Base-by-base conservation (phyloP, 2,797 vertebrate genomes). In the Siniperca obscura region DNA sequence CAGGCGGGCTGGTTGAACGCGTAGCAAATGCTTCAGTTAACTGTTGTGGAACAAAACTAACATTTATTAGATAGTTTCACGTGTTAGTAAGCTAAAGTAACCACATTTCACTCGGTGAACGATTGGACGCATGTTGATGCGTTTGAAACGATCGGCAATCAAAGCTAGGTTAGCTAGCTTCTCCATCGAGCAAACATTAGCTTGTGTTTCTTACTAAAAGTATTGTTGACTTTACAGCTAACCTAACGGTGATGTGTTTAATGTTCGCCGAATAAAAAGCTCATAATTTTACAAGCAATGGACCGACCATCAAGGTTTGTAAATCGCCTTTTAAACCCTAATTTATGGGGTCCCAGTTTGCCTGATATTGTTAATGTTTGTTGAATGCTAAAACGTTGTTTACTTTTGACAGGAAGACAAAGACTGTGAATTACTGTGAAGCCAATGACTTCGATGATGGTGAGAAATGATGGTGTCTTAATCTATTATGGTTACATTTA, bases 391-490 rank as follows among this genome's bases (percentile, higher is more conserved):
- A 86, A 42, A 44, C 22, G 13, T 59, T 74, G 5, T 81, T 53
- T 71, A 22, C 53, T 86, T 9, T 56, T 82, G 13, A 74, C 42
- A 99, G 98, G 90, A 97, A 88, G 84, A 96, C 93, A 74, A 98
- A 97, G 78, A 40, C 74, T 66, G 93, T 98, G 25, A 95, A 96
- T 92, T 98, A 98, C 89, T 94, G 94, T 69, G 95, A 97, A 60
- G 90, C 91, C 86, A 94, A 95, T 14, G 93, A 96, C 78, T 92
- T 95, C 17, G 95, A 96, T 61, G 95, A 96, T 38, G 97, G 96
- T 96, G 83, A 91, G 84, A 76, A 27, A 2, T 10, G 21, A 22
- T 22, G 3, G 50, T 21, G 7, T 52, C 50, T 50, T 50, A 7
- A 50, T 50, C 17, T 50, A 50, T 21, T 3, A 19, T n/a, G 21